A percentile compares a stretch with the other conserved stretches of the same genome.
These are phyloP conservation scores for Epirrhoe alternata DNA, from an alignment of 2,888 invertebrate species.

Conservation along the genomic window DNA sequence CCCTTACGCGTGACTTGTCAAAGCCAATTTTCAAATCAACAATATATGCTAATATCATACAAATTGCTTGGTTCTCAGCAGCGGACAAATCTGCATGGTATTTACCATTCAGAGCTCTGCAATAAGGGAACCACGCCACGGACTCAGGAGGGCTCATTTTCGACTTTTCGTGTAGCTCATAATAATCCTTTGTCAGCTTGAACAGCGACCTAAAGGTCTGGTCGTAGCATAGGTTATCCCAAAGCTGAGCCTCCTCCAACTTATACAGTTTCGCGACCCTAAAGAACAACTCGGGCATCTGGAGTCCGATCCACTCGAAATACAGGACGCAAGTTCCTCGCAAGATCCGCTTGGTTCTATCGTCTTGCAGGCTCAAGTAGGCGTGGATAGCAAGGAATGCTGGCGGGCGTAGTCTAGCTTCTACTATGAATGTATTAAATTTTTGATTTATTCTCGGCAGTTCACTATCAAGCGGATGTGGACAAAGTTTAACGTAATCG, in stretches of 20 bases:
- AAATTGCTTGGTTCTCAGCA: slow-evolving; percentile 11
- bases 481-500: slow-evolving; percentile 31
- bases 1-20: slow-evolving; percentile 28
- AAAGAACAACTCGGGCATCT: slow-evolving; percentile 32
- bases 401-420: slow-evolving; percentile 3
- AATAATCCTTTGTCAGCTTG: slow-evolving; percentile 23
- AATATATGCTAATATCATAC: slow-evolving; percentile 30
- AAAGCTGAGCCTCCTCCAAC: slow-evolving; percentile 26
- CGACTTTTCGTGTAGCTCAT: slow-evolving; percentile 11
- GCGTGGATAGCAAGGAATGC: slow-evolving; percentile 29
- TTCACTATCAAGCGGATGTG: slow-evolving; percentile 24
- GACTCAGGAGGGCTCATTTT: slow-evolving; percentile 9
- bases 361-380: slow-evolving; percentile 22
- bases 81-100: slow-evolving; percentile 32
- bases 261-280: slow-evolving; percentile 26
- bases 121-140: slow-evolving; percentile 34
- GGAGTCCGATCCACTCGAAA: slow-evolving; percentile 36
- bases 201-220: slow-evolving; percentile 15
- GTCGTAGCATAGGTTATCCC: slow-evolving; percentile 26
- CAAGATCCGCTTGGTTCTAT: slow-evolving; percentile 21
- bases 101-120: slow-evolving; percentile 14
- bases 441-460: slow-evolving; percentile 16
- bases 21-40: slow-evolving; percentile 34
- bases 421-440: slow-evolving; percentile 10
- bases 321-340: slow-evolving; percentile 24